Conservation (phyloP, 2,888 invertebrate species). For the Lycocerus yunnanus region DNA sequence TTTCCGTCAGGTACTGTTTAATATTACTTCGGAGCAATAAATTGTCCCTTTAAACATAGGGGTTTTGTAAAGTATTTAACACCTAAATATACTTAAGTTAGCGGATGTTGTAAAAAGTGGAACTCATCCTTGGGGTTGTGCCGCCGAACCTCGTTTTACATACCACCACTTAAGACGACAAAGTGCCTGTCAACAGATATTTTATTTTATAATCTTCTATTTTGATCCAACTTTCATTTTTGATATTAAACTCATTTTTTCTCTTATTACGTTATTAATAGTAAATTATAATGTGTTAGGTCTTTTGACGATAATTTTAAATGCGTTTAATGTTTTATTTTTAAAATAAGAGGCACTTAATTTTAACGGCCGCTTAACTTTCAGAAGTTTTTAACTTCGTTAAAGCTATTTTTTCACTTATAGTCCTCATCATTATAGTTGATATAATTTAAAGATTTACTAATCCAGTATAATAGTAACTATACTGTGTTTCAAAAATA, state of each 20-base stretch:
- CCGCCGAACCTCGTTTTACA: conserved; percentile 11
- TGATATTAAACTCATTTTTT: background rate
- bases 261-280: background rate
- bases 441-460: conserved; percentile 10
- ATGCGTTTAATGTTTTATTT: background rate
- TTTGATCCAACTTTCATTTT: background rate
- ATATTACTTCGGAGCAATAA: conserved; percentile 8
- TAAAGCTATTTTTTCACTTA: conserved; percentile 6
- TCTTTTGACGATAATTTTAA: background rate
- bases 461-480: background rate
- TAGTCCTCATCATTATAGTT: background rate
- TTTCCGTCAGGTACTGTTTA: background rate
- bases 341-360: background rate
- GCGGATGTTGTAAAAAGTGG: conserved; percentile 41
- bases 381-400: conserved; percentile 3
- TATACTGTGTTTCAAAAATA: background rate
- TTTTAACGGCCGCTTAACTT: background rate
- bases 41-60: conserved; percentile 12
- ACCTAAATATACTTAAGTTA: conserved; percentile 41
- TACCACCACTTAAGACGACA: conserved; percentile 31
- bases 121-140: conserved; percentile 15
- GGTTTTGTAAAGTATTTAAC: conserved; percentile 31
- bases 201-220: conserved; percentile 13
- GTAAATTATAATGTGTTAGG: background rate
- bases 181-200: conserved; percentile 36